Evolutionary conservation across 2,888 invertebrate species (phyloP), one percentile per base, ranked within the genome.

Genomic region (Drosophila gaucha): DNA sequence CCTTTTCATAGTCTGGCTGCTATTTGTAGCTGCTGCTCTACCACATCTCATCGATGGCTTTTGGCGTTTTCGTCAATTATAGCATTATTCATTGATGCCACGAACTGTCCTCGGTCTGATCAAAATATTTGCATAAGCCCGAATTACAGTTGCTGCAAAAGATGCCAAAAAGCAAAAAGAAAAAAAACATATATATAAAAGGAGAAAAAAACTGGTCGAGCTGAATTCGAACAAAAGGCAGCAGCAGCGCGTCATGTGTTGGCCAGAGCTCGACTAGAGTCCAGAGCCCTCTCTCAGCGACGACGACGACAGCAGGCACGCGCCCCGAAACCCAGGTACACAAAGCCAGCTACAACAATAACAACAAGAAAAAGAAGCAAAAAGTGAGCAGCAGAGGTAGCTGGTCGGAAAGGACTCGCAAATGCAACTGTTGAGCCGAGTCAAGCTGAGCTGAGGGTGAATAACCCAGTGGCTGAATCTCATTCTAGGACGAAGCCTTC

Each of bases 251-350:
- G 82, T 85, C 82, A 83, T 83, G 76, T 83, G 82, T 75, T 82
- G 72, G 39, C 52, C 50, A 47, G 49, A 35, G 43, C 51, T 56
- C 64, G 46, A 54, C 57, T 52, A 43, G 44, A 65, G 41, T 28
- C 28, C 56, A 51, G 46, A n/a, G 67, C 14, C 51, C 51, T 54
- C 41, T 10, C 14, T 1, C 14, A 41, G n/a, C 63, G 49, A 89
- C 74, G 86, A 89, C 89, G 90, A 89, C 89, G 90, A 89, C 89
- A 89, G 89, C 89, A 88, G 89, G 89, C 89, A 89, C 89, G 89
- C 89, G 89, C 79, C 89, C 89, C 65, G 79, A 75, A 68, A 28
- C 24, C 77, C 84, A 78, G 80, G 80, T 80, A 86, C 59, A 70
- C 62, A 67, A 70, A 55, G 57, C 47, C 41, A 63, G 30, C 43